Conservation (phyloP, 2,113 vertebrate species). For the Seriola rivoliana region DNA sequence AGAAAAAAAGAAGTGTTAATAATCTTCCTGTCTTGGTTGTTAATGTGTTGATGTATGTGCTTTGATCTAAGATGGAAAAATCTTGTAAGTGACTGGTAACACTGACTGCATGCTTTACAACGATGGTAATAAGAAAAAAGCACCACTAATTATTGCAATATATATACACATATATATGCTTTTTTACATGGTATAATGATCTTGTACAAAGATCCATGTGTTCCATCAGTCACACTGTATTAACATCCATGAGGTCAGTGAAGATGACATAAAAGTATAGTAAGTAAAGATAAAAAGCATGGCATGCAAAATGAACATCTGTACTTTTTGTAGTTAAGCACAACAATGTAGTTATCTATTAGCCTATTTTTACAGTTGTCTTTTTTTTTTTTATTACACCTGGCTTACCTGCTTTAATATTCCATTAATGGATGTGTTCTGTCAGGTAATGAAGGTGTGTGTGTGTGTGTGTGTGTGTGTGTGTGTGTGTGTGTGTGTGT, state of each 20-base stretch:
- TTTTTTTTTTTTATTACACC: background rate
- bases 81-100: constrained; percentile 11
- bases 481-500: too few relatives aligned
- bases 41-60: constrained; percentile 69
- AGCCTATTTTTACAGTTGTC: background rate
- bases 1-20: constrained; percentile 62
- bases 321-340: background rate
- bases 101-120: background rate
- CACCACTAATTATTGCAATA: background rate
- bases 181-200: background rate
- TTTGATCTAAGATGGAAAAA: constrained; percentile 59
- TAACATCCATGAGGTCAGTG: background rate
- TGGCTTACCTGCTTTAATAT: background rate
- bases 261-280: background rate
- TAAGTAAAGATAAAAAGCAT: background rate
- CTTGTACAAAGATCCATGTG: background rate
- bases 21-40: constrained; percentile 65
- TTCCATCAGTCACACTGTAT: background rate
- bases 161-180: background rate
- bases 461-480: background rate
- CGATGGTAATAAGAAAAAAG: background rate
- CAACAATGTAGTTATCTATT: background rate
- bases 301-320: background rate
- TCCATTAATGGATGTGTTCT: constrained; percentile 7
- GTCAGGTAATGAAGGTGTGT: constrained; percentile 23